Evolutionary conservation across 2,888 invertebrate species (phyloP), one percentile per base, ranked within the genome.

Genomic region (Lagria hirta): DNA sequence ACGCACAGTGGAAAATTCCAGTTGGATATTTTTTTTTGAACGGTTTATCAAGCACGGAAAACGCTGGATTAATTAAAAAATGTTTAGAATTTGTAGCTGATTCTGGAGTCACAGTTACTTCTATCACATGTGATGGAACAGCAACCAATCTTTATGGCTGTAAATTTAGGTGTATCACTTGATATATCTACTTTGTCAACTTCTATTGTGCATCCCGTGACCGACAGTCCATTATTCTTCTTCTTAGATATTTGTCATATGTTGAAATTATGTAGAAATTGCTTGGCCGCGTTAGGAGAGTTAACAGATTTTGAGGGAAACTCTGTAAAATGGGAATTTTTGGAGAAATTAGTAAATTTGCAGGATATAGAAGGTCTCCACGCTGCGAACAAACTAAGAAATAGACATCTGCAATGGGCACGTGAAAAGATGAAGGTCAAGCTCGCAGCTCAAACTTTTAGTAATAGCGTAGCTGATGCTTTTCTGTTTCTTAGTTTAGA

Each of bases 391-490:
- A 43, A 47, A 43, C 22, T 42, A n/a, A 4, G 33, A n/a, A 29
- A 24, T 13, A 8, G 41, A 13, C 36, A 49, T 14, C n/a, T 49
- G 2, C 15, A 47, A 17, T 46, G 17, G 8, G 11, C 10, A 16
- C 38, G 24, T 6, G 45, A 57, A 21, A 53, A 48, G 49, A 57
- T 58, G 55, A 57, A 54, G 26, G 55, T 58, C 6, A 42, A 28
- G 12, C 27, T 57, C 6, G 59, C 57, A 12, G 51, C 46, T 1
- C 57, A 58, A 46, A 40, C 52, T n/a, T 46, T 58, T 7, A 59
- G 58, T 33, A 17, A 49, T 6, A 59, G 58, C 29, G 50, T 52
- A 6, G 43, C 49, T 6, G 43, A 48, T 40, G 50, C 52, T 4
- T 21, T 58, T 5, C 15, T 32, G 22, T 55, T 33, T 40, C 41